Conservation (phyloP, 2,113 vertebrate species). For the Neolamprologus cancellatus region DNA sequence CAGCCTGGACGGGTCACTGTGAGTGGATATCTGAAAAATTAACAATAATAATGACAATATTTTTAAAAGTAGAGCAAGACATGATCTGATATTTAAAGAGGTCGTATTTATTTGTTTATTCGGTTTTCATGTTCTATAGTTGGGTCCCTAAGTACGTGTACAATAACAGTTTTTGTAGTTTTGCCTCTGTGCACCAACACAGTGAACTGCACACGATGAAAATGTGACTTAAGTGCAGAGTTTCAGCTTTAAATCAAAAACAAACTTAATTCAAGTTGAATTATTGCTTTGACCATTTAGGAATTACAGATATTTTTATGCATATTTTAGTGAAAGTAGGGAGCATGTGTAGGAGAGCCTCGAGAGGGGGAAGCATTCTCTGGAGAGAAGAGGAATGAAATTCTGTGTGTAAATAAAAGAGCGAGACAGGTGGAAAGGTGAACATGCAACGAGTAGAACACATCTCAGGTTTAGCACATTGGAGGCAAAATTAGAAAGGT, state of each 20-base stretch:
- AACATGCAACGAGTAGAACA: background rate
- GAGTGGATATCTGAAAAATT: slow-evolving; percentile 82
- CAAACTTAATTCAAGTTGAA: background rate
- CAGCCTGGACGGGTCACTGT: slow-evolving; percentile 82
- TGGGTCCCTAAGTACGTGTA: background rate
- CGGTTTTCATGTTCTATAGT: background rate
- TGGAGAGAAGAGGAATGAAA: background rate
- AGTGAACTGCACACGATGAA: background rate
- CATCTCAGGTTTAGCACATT: background rate
- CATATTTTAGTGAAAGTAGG: background rate
- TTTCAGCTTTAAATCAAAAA: background rate
- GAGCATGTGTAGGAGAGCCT: background rate
- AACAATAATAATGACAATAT: background rate
- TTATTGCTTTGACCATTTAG: background rate
- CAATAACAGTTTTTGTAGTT: background rate
- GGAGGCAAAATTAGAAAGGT: background rate
- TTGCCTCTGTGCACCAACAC: background rate
- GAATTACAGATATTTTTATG: background rate
- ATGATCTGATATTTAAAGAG: background rate
- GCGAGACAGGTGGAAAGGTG: background rate
- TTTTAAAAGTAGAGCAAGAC: background rate
- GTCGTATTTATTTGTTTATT: background rate
- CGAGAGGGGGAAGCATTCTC: background rate
- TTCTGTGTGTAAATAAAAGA: background rate
- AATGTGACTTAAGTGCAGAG: background rate